These are phyloP conservation scores for Porites evermanni DNA, from an alignment of 92 coral and sea anemone species.

Conservation along the genomic window DNA sequence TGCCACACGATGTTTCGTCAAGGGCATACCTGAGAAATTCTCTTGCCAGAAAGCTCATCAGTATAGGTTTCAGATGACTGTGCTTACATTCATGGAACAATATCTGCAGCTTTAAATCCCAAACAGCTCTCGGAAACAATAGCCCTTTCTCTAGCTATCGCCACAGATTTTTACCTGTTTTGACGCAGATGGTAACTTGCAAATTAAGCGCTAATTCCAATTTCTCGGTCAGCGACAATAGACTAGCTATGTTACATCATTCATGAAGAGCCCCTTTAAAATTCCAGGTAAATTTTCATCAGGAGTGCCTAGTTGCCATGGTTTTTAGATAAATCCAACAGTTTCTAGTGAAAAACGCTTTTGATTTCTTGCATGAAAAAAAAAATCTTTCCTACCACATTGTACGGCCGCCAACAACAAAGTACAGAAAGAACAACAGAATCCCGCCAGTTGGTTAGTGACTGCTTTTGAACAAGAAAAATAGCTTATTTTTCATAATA, in stretches of 20 bases:
- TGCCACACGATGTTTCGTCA: neutral
- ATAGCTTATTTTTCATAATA: slow-evolving; percentile 10
- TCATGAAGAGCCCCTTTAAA: neutral
- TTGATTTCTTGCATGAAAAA: neutral
- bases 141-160: neutral
- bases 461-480: slow-evolving; percentile 11
- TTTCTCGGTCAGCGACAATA: slow-evolving; percentile 7
- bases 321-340: neutral
- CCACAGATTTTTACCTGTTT: neutral
- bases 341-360: neutral
- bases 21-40: too few relatives aligned
- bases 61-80: neutral
- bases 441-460: neutral
- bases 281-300: neutral
- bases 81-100: neutral
- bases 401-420: neutral
- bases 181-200: neutral
- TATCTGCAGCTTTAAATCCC: neutral
- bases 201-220: slow-evolving; percentile 18
- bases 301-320: slow-evolving; percentile 19
- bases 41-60: neutral
- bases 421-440: neutral
- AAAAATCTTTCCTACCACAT: neutral
- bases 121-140: neutral
- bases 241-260: neutral